Conservation (phyloP, 2,113 vertebrate species). For the Neodon shergylaensis region DNA sequence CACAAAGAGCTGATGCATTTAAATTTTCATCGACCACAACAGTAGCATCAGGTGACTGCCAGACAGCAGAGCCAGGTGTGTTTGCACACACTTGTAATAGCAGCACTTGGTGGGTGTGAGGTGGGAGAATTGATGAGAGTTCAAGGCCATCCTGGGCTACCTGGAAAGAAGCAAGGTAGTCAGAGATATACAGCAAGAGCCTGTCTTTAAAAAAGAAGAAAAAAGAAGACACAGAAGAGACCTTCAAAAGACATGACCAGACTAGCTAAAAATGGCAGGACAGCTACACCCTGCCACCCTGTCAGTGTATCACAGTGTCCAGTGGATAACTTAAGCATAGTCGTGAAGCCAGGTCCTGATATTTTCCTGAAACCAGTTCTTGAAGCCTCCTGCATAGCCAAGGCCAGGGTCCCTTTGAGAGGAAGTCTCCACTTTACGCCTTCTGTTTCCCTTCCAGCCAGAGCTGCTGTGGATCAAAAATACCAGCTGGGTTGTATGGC, state of each 20-base stretch:
- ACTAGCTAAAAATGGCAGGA: neutral
- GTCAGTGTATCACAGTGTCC: neutral
- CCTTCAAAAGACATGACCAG: neutral
- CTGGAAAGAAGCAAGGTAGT: neutral
- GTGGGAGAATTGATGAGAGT: neutral
- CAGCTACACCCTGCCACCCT: neutral
- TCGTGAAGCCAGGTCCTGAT: neutral
- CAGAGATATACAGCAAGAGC: neutral
- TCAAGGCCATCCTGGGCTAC: neutral
- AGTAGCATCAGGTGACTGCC: neutral
- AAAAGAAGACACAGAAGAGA: neutral
- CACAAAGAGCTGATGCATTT: neutral
- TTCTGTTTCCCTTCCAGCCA: neutral
- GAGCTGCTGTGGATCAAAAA: constrained; percentile 76
- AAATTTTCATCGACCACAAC: neutral
- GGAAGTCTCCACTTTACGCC: neutral
- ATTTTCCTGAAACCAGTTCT: neutral
- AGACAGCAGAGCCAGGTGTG: neutral
- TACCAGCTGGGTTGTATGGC: constrained; percentile 84
- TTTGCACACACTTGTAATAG: neutral
- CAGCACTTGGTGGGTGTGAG: neutral
- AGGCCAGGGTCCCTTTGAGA: neutral
- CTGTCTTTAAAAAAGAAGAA: neutral
- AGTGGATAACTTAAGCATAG: neutral
- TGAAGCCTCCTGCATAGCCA: neutral